phyloP scores from a whole-genome alignment of 2,797 vertebrate genomes.

The Acestrorhynchus altus region DNA sequence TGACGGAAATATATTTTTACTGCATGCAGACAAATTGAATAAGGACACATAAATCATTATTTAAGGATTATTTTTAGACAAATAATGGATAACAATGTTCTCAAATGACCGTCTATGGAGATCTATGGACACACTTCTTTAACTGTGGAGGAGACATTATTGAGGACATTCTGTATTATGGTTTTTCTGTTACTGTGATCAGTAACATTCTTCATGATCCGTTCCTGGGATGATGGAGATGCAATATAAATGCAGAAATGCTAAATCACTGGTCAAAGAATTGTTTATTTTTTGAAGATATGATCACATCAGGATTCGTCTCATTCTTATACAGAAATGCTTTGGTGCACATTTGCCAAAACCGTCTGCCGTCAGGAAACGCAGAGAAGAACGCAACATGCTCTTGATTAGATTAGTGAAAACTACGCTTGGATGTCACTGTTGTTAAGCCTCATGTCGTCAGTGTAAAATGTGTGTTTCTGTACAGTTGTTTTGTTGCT shows the following conservation, averaged over 20 bases:
- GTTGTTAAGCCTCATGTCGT: not conserved
- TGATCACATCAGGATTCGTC: not conserved
- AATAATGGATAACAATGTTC: not conserved
- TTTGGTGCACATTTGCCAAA: not conserved
- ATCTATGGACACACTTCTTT: not conserved
- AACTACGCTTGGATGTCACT: not conserved
- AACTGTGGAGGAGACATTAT: not conserved
- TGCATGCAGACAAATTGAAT: not conserved
- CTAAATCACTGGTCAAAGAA: not conserved
- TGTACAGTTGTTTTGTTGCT: slow-evolving; percentile 2
- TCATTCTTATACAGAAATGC: no score
- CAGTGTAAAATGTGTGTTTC: slow-evolving; percentile 1
- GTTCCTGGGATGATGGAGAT: not conserved
- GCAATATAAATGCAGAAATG: not conserved
- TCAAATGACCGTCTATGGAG: not conserved
- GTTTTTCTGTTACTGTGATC: not conserved
- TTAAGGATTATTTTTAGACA: not conserved
- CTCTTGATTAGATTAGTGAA: not conserved
- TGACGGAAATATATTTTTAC: not conserved
- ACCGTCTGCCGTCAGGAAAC: not conserved
- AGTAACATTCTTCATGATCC: not conserved
- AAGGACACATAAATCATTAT: not conserved
- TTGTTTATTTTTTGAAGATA: not conserved
- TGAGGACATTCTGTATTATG: not conserved
- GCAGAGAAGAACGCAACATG: no score